Base-by-base conservation (phyloP, 2,797 vertebrate species). In the Peromyscus eremicus region DNA sequence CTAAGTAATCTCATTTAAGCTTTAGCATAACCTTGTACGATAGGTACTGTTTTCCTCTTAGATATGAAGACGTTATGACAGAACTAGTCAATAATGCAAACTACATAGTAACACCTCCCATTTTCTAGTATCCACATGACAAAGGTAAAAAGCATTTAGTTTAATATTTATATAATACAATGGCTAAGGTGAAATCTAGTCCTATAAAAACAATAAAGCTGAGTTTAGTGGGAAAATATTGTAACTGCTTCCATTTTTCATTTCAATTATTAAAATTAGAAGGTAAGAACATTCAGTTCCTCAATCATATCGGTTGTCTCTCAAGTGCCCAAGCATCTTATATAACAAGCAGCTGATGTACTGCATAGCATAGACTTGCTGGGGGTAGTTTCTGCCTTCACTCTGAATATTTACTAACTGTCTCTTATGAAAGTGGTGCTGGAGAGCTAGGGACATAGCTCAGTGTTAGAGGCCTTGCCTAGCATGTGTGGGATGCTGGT, bases 191-290 rank as follows among this genome's bases (percentile, higher is more conserved):
- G 46, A 93, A 93, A 87, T 73, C 6, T 55, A 75, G 27, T 83
- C 49, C 64, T 89, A 75, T 94, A 70, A 70, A 93, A 94, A 21
- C 49, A 89, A 73, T 68, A 37, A 85, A 89, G 1, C 49, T 84
- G 27, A 82, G 12, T 76, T 79, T 94, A 87, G 60, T 89, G 64
- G 60, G 34, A 87, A 95, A 92, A 37, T 60, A 82, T 32, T 77
- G n/a, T 83, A 89, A 66, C 1, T 75, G 11, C 14, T 91, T 93
- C 11, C 6, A 66, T 76, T 94, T 94, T 91, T 79, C 79, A 79
- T 86, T 91, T 75, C n/a, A 60, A 57, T 79, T 80, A 93, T 88
- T 83, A 84, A 93, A 92, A 66, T 66, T 52, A 14, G 89, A 92
- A 94, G 27, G 6, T 76, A 29, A 66, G 55, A 71, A 29, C 6